Conservation (phyloP, 2,888 invertebrate species). For the Neoitamus cyanurus region DNA sequence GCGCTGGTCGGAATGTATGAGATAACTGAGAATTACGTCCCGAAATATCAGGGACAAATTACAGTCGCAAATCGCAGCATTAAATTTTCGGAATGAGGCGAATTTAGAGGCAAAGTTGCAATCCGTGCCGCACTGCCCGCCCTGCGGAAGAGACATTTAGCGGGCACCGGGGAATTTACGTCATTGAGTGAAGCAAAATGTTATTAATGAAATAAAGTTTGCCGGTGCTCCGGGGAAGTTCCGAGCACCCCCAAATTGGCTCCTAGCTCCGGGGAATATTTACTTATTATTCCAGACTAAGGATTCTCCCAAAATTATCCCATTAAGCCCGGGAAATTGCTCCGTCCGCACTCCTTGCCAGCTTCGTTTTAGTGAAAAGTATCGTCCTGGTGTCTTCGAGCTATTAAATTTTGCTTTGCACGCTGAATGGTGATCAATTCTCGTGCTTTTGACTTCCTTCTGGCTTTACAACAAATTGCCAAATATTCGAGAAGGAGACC, state of each 20-base stretch:
- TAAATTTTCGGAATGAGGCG: background rate
- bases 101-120: background rate
- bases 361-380: background rate
- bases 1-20: background rate
- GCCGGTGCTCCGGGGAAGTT: background rate
- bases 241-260: background rate
- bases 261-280: background rate
- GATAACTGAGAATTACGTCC: background rate
- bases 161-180: background rate
- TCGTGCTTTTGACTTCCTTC: background rate
- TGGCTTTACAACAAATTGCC: constrained; percentile 28
- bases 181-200: background rate
- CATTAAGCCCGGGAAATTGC: background rate
- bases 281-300: background rate
- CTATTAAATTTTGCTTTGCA: constrained; percentile 24
- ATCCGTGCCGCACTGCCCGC: background rate
- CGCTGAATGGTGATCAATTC: constrained; percentile 20
- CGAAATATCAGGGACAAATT: background rate
- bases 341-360: background rate
- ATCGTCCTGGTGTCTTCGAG: background rate
- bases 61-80: background rate
- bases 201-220: constrained; percentile 1
- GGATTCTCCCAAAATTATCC: background rate
- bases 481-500: constrained; percentile 17
- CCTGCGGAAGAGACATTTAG: background rate